Percentiles rank a stretch among this genome's conserved stretches.
These are phyloP conservation scores for Oceanites oceanicus DNA, from an alignment of 2,113 vertebrate genomes.

Conservation along the genomic window DNA sequence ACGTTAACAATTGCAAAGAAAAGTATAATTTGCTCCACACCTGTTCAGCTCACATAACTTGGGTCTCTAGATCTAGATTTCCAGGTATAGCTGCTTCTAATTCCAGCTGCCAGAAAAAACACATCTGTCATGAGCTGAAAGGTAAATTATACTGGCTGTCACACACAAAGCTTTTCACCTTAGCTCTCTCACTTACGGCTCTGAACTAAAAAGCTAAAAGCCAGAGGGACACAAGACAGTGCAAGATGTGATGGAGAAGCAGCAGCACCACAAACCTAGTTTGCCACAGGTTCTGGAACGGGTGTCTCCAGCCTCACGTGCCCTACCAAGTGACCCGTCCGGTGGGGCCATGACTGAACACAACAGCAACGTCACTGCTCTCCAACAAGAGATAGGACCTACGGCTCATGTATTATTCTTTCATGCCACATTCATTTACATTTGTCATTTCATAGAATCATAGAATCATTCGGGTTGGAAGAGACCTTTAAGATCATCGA, in stretches of 20 bases:
- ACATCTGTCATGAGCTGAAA: neutral
- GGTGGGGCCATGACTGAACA: fast-evolving
- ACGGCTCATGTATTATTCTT: neutral
- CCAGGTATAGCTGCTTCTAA: neutral
- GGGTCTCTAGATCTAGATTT: neutral
- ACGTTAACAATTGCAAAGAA: neutral
- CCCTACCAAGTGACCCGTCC: neutral
- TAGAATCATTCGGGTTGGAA: no score
- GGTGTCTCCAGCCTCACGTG: neutral
- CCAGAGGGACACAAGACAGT: no score
- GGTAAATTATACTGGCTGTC: neutral
- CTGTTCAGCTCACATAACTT: neutral
- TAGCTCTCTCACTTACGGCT: neutral
- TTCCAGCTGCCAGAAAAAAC: neutral
- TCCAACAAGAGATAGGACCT: neutral
- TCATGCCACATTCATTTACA: neutral
- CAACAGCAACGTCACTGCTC: neutral
- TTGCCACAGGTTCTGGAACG: neutral
- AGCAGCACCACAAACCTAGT: neutral
- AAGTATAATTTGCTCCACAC: neutral
- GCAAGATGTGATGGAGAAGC: neutral
- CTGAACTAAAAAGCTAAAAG: neutral
- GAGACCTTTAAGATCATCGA: no score
- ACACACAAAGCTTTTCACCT: neutral
- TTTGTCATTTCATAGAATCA: neutral